Evolutionary conservation across 2,113 vertebrate species (phyloP), one percentile per base, ranked within the genome.

Genomic region (Laticauda laticaudata): DNA sequence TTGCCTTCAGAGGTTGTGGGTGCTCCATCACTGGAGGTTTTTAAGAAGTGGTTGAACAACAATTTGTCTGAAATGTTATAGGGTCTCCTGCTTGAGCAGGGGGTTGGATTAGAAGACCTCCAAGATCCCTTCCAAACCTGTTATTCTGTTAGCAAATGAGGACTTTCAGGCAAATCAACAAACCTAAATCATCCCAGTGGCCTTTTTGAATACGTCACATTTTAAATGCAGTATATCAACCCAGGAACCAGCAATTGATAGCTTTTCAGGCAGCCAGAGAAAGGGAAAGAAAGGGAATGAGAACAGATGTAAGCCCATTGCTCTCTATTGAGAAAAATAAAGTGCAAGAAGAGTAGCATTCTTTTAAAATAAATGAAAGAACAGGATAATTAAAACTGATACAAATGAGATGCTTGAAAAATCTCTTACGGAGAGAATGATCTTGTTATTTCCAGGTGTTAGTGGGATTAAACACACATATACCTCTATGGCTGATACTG

Each of bases 391-490:
- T 94, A 87, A 61, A 93, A 92, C n/a, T 92, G 94, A 91, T 93
- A 75, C n/a, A 75, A 90, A 89, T 51, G 51, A 92, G 90, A 87
- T 90, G 88, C 93, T 69, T 94, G 69, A 88, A 88, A 89, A 11
- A 51, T 55, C 26, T 56, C 56, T 87, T 92, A 86, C 1, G 91
- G 86, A 14, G 91, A 51, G 48, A 5, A 53, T 12, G 88, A 93
- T 61, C 29, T 92, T 88, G 92, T 92, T 92, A 93, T 87, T 53
- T 21, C 90, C 57, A 69, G 88, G 53, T 94, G 88, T 11, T n/a
- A 88, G n/a, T 4, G 61, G 86, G 15, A 91, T 92, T 96, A 96
- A 94, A 86, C 75, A 95, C 92, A 93, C 14, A 51, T 88, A 6
- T 1, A 86, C 69, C 88, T 23, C 69, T 81, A 21, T 69, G 56